Evolutionary conservation across 2,888 invertebrate species (phyloP).

Genomic region (Neoascia interrupta): DNA sequence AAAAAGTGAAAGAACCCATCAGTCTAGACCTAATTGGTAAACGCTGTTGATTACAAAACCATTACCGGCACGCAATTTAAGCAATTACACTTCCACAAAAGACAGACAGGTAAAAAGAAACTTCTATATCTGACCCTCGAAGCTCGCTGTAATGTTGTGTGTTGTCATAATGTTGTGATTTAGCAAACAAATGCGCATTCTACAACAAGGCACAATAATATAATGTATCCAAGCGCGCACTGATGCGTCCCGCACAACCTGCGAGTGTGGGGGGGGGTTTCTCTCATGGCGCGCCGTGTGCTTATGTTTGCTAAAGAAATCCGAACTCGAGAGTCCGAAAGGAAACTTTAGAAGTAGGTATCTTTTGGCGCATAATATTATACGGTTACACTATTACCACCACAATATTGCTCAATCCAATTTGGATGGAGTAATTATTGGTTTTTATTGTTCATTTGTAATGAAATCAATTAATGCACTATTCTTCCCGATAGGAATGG

Average conservation of each 20-base stretch:
- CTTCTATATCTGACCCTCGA: conserved; percentile 28
- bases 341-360: conserved; percentile 16
- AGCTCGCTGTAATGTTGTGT: conserved; percentile 21
- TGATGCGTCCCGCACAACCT: conserved; percentile 58
- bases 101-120: not conserved
- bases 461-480: conserved; percentile 55
- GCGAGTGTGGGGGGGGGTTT: no score
- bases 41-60: conserved; percentile 26
- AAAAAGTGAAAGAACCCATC: no score
- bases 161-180: conserved; percentile 49
- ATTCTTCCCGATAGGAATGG: no score
- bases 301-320: conserved; percentile 2
- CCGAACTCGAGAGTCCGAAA: not conserved
- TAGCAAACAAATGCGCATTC: conserved; percentile 31
- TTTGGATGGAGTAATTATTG: conserved; percentile 38
- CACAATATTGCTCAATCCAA: conserved; percentile 11
- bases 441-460: conserved; percentile 32
- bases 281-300: conserved; percentile 16
- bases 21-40: no score
- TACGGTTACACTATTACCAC: not conserved
- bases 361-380: not conserved
- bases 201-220: conserved; percentile 11
- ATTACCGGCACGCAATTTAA: conserved; percentile 30
- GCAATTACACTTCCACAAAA: conserved; percentile 14
- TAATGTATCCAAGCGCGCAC: conserved; percentile 38